Base-by-base conservation (phyloP, 2,113 vertebrate genomes). In the Charadrius vociferus region DNA sequence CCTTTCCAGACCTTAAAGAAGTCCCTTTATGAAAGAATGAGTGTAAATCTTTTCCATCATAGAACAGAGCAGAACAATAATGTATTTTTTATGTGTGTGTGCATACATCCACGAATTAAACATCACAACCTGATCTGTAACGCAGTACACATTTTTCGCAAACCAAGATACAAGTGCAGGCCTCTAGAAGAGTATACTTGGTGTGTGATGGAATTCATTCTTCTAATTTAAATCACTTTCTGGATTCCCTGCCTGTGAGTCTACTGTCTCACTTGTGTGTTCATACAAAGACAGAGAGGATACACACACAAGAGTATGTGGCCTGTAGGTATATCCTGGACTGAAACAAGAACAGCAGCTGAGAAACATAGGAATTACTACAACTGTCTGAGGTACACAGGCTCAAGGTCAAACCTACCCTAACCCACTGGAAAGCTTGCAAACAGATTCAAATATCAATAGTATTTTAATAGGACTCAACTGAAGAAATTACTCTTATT, bases 301-400 rank as follows among this genome's bases (percentile, higher is more conserved):
- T n/a, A 43, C 10, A 41, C 34, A 52, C 14, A 34, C 0, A 47
- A 20, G 2, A 55, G 8, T 24, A 39, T 0, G 1, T 39, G n/a
- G 18, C 21, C 50, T 79, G 65, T 41, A 79, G 3, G 27, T 43
- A 53, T 32, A 81, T 22, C 30, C 43, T 81, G 21, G 18, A 53
- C 30, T 71, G 71, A 79, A 70, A 3, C 30, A 74, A 52, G 67
- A 74, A 36, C 0, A 58, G 56, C 56, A 80, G 37, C n/a, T 63
- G n/a, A 82, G 66, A 79, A 88, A 62, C 12, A 43, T 0, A 39
- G 21, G 6, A 88, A 62, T 8, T 66, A 29, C 17, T 67, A 9
- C 68, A 61, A 13, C 26, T 62, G 17, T 8, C 22, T 56, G 22
- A 86, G 11, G 45, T 37, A 81, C 30, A 52, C 19, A 52, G 34